Conservation (phyloP, 2,797 vertebrate species). For the Cetoscarus ocellatus region DNA sequence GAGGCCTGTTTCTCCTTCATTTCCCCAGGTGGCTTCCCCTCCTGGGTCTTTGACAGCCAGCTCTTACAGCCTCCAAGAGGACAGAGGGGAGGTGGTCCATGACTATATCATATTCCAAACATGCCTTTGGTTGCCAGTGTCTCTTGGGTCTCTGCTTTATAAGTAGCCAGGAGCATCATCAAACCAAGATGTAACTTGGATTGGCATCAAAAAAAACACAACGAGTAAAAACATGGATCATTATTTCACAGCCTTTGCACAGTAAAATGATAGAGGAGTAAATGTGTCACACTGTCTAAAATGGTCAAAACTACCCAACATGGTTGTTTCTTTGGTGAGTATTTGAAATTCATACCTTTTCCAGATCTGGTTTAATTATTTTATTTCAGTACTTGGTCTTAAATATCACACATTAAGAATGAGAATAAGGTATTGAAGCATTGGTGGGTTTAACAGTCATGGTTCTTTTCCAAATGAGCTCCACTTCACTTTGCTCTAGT, state of each 20-base stretch:
- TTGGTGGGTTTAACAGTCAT: too few species aligned
- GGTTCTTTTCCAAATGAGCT: too few species aligned
- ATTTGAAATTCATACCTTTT: slow-evolving; percentile 1
- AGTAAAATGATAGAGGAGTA: slow-evolving; percentile 15
- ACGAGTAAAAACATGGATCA: slow-evolving; percentile 47
- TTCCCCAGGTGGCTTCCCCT: slow-evolving; percentile 57
- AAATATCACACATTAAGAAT: background rate
- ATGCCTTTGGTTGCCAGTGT: slow-evolving; percentile 52
- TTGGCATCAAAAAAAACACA: slow-evolving; percentile 36
- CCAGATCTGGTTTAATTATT: background rate
- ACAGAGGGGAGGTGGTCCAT: slow-evolving; percentile 63
- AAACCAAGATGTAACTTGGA: slow-evolving; percentile 40
- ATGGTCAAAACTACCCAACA: background rate
- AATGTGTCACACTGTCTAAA: slow-evolving; percentile 12
- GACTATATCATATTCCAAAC: slow-evolving; percentile 72
- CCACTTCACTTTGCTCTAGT: too few species aligned
- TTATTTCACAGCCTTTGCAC: slow-evolving; percentile 47
- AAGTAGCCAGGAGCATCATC: slow-evolving; percentile 51
- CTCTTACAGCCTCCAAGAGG: slow-evolving; percentile 52
- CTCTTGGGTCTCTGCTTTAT: slow-evolving; percentile 47
- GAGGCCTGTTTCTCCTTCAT: slow-evolving; percentile 33
- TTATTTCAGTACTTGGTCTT: background rate
- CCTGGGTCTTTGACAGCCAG: slow-evolving; percentile 52
- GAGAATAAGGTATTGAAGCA: too few species aligned
- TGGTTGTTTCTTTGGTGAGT: background rate